Base-by-base conservation (phyloP, 2,113 vertebrate genomes). In the Hydrolagus affinis region DNA sequence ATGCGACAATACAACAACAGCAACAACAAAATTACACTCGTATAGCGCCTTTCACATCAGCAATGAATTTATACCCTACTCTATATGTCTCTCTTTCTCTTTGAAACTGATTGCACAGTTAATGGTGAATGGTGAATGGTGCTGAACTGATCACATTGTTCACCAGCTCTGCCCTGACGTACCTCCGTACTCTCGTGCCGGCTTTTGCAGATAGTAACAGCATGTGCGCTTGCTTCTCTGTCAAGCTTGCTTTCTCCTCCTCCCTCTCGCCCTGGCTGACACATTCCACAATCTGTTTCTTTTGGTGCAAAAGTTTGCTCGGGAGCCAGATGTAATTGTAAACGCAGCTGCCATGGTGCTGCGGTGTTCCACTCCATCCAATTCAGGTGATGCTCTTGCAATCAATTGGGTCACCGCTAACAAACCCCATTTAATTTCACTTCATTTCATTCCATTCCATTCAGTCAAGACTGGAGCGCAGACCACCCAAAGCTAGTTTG, bases 241-340 rank as follows among this genome's bases (percentile, higher is more conserved):
- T 64, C 62, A 83, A 83, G 17, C 15, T 11, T 19, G 1, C 15
- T 83, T 64, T 2, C 62, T 28, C 30, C 66, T 28, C 17, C 62
- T 57, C n/a, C 11, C 66, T 19, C 44, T 6, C 44, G 6, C 44
- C 44, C 44, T 44, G 44, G 28, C 60, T 10, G 23, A 66, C 28
- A 66, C 15, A 21, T 66, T 25, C 28, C 21, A 60, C 60, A 83
- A 83, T 83, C 78, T 66, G 78, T 68, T 83, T 83, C 62, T 66
- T 83, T 83, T 15, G 21, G 23, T 44, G 44, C 44, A 44, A 32
- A 2, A 0, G 7, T 66, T 83, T 83, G 30, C 32, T 83, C 64
- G 19, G 66, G 62, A 83, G 15, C 62, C 78, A 83, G 62, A 83
- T 80, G 77, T 64, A 17, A 68, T 83, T 66, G 78, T 66, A 66